These are phyloP conservation scores for Oscheius sp. DNA, from an alignment of 2,888 invertebrate species.

Conservation along the genomic window DNA sequence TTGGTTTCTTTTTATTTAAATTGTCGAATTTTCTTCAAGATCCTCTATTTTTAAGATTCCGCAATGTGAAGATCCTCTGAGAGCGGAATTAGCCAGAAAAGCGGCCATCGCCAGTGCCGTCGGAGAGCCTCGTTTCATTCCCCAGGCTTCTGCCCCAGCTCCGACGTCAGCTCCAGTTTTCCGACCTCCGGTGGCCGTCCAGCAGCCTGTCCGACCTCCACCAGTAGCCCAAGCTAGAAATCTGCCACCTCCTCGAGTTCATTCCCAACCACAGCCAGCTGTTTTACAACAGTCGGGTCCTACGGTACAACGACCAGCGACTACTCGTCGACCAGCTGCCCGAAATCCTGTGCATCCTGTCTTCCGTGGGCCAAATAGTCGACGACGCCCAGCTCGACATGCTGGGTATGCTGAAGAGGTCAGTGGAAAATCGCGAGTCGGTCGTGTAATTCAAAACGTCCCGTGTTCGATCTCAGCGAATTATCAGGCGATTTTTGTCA, in stretches of 20 bases:
- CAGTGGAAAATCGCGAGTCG: background rate
- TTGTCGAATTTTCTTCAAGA: background rate
- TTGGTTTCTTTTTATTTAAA: slow-evolving; percentile 40
- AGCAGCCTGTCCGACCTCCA: background rate
- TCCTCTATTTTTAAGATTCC: slow-evolving; percentile 27
- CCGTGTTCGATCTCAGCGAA: too few species aligned
- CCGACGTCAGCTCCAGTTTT: background rate
- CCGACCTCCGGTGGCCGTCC: background rate
- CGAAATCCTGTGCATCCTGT: slow-evolving; percentile 27
- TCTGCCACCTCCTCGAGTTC: background rate
- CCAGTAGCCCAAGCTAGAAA: background rate
- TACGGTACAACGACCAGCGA: background rate
- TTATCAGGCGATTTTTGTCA: too few species aligned
- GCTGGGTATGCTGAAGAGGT: slow-evolving; percentile 22
- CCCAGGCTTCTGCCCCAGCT: background rate
- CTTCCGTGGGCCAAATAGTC: background rate
- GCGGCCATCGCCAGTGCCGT: background rate
- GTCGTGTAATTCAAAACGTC: background rate
- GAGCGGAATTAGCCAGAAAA: slow-evolving; percentile 12
- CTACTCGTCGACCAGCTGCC: background rate
- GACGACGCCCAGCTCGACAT: background rate
- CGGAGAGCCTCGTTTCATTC: background rate
- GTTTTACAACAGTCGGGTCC: background rate
- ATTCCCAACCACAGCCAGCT: background rate
- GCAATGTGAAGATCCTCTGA: slow-evolving; percentile 26